These are phyloP conservation scores for Pseudachorutes palmiensis DNA, from an alignment of 1,140 invertebrate genomes.

Conservation along the genomic window DNA sequence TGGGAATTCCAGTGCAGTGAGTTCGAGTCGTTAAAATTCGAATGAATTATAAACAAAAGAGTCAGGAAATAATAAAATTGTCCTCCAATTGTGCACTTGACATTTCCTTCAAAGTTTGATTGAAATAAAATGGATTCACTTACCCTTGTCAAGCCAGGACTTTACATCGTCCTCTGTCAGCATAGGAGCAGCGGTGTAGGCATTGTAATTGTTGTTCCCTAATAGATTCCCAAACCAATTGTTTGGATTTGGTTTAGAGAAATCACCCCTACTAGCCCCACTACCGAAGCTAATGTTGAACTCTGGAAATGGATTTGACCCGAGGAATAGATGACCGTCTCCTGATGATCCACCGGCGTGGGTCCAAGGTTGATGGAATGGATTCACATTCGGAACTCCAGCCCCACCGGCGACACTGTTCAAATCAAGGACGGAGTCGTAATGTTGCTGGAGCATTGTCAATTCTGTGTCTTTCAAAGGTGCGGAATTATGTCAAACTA, in stretches of 20 bases:
- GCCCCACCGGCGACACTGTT: background rate
- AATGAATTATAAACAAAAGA: too few species aligned
- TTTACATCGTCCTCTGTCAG: background rate
- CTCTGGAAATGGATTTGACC: background rate
- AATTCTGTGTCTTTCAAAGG: too few species aligned
- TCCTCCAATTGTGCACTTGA: too few species aligned
- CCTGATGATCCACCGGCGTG: background rate
- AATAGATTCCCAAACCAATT: background rate
- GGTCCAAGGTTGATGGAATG: background rate
- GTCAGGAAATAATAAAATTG: too few species aligned
- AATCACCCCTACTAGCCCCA: too few species aligned
- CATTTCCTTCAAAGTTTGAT: too few species aligned
- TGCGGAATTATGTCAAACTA: too few species aligned
- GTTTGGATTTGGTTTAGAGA: too few species aligned
- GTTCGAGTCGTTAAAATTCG: too few species aligned
- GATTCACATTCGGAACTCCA: background rate
- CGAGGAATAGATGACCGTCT: background rate
- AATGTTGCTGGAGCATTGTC: conserved; percentile 2
- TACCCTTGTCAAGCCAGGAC: background rate
- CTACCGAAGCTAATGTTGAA: background rate
- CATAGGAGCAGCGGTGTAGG: background rate
- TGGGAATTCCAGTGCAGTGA: too few species aligned
- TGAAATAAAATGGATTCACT: background rate
- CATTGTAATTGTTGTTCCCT: background rate
- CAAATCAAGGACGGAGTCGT: background rate